Conservation (phyloP, 1,140 invertebrate species). For the Pseudomyrmex pallidus region DNA sequence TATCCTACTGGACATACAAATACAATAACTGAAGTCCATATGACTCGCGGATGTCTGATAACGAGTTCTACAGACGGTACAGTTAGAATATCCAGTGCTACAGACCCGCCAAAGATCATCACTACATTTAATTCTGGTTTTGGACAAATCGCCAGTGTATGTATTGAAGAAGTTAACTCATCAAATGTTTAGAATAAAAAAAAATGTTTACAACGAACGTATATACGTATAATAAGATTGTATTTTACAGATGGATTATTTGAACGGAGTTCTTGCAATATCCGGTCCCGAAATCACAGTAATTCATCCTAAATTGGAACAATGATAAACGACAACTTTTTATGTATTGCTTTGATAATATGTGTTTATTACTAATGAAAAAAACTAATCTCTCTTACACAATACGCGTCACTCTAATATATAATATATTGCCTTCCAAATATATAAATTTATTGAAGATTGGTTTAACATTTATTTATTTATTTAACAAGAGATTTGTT, state of each 20-base stretch:
- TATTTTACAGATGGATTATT: conserved; percentile 78
- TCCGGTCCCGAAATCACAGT: conserved; percentile 79
- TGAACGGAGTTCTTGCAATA: conserved; percentile 79
- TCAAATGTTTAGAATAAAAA: neutral
- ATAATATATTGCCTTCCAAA: neutral
- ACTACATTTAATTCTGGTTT: conserved; percentile 71
- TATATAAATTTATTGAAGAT: no score
- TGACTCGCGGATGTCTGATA: conserved; percentile 76
- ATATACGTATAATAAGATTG: neutral
- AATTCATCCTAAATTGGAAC: conserved; percentile 74
- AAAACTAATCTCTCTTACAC: no score
- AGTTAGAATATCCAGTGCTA: conserved; percentile 79
- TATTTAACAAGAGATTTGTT: no score
- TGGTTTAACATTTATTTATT: no score
- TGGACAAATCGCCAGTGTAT: conserved; percentile 80
- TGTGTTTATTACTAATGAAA: no score
- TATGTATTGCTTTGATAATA: conserved; percentile 34
- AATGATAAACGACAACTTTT: conserved; percentile 34
- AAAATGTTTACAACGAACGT: neutral
- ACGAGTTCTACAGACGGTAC: conserved; percentile 81
- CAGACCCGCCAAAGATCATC: conserved; percentile 77
- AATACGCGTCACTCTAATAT: neutral
- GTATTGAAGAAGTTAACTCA: conserved; percentile 45
- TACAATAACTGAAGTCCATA: conserved; percentile 78
- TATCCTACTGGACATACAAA: conserved; percentile 77